Evolutionary conservation across 1,140 invertebrate species (phyloP).

Genomic region (Phthorimaea operculella): DNA sequence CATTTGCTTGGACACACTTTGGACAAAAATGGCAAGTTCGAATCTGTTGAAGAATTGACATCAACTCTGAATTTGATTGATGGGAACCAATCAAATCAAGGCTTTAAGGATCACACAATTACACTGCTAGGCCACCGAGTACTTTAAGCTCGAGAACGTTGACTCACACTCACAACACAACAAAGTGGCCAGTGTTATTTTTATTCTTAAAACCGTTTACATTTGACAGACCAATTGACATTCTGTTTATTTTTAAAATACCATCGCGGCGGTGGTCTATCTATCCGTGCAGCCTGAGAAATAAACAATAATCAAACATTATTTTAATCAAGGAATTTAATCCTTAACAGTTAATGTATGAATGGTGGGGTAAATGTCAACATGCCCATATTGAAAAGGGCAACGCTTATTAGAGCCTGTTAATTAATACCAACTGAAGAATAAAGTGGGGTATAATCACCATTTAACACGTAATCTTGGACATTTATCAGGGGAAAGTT

Average conservation of each 20-base stretch:
- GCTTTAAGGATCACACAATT: no score
- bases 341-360: background rate
- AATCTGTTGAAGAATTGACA: no score
- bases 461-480: constrained; percentile 10
- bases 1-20: no score
- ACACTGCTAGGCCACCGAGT: no score
- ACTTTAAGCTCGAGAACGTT: no score
- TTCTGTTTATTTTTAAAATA: background rate
- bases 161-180: no score
- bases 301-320: background rate
- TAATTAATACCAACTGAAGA: background rate
- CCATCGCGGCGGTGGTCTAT: background rate
- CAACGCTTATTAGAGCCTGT: constrained; percentile 1
- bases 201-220: no score
- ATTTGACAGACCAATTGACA: no score
- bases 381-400: constrained; percentile 1
- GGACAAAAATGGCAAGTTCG: no score
- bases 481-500: constrained; percentile 9
- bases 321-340: background rate
- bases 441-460: constrained; percentile 7
- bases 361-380: background rate
- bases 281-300: background rate
- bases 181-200: no score
- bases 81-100: no score
- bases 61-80: no score